Conservation (phyloP, 2,113 vertebrate genomes). For the Corythaeola cristata region DNA sequence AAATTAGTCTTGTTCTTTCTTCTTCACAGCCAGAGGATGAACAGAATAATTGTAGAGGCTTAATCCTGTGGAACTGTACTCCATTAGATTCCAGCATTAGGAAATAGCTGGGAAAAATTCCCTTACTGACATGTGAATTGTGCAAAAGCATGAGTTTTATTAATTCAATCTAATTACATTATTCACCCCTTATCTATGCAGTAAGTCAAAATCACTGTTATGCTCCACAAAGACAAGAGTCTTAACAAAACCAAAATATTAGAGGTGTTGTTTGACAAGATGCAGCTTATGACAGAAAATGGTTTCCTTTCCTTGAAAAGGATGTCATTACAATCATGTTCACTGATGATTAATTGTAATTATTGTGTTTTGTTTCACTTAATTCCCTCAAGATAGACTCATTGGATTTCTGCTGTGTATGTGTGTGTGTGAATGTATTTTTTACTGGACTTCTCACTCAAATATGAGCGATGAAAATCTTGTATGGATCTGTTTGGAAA, state of each 20-base stretch:
- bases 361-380: constrained; percentile 44
- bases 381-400: background rate
- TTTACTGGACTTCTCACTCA: constrained; percentile 7
- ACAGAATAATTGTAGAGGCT: background rate
- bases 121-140: background rate
- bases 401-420: background rate
- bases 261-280: constrained; percentile 49
- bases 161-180: constrained; percentile 46
- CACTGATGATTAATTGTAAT: constrained; percentile 37
- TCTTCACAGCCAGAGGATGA: background rate
- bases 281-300: constrained; percentile 34
- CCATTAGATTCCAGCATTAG: background rate
- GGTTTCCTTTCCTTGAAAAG: background rate
- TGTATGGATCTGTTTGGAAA: constrained; percentile 31
- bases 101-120: constrained; percentile 32
- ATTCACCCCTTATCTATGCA: constrained; percentile 20
- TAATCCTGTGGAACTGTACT: constrained; percentile 3
- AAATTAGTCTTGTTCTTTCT: background rate
- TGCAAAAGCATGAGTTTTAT: constrained; percentile 22
- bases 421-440: background rate
- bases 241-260: background rate
- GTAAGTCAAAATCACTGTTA: constrained; percentile 9
- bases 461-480: background rate
- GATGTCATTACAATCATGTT: background rate
- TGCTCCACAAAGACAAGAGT: background rate